These are phyloP conservation scores for Pempheris klunzingeri DNA, from an alignment of 2,797 vertebrate species.

Conservation along the genomic window DNA sequence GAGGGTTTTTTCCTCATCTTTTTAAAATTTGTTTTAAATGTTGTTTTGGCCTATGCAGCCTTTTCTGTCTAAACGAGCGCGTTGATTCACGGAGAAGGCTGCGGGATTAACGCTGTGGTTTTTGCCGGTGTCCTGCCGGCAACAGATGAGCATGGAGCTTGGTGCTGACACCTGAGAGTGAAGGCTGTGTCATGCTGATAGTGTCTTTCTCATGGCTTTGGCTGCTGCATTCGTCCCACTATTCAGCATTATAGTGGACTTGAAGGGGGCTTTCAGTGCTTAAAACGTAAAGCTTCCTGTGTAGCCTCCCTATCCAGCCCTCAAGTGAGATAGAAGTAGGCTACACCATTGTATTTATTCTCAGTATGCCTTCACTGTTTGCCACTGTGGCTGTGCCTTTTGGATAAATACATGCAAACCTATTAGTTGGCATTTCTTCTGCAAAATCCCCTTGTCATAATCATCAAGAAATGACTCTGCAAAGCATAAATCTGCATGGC, in stretches of 20 bases:
- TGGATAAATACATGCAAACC: constrained; percentile 26
- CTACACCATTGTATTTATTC: constrained; percentile 27
- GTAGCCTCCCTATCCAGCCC: constrained; percentile 36
- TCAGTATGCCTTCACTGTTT: constrained; percentile 26
- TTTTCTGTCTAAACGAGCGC: constrained; percentile 64
- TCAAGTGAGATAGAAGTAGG: constrained; percentile 61
- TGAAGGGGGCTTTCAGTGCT: constrained; percentile 25
- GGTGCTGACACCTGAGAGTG: constrained; percentile 80
- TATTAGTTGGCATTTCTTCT: constrained; percentile 27
- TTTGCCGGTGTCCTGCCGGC: constrained; percentile 83
- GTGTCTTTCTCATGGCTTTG: constrained; percentile 56
- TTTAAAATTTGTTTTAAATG: not conserved
- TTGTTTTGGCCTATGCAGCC: constrained; percentile 71
- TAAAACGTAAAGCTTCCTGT: constrained; percentile 42
- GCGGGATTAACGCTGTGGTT: constrained; percentile 68
- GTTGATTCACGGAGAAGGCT: constrained; percentile 63
- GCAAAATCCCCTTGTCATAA: constrained; percentile 17
- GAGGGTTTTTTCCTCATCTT: not conserved
- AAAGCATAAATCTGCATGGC: constrained; percentile 20
- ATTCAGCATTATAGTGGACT: constrained; percentile 44
- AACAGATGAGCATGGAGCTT: constrained; percentile 82
- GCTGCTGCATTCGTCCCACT: constrained; percentile 66
- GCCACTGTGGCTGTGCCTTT: constrained; percentile 36
- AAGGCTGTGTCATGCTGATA: constrained; percentile 75
- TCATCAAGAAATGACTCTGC: constrained; percentile 8